Evolutionary conservation across 2,113 vertebrate genomes (phyloP).

Genomic region (Mastomys coucha): DNA sequence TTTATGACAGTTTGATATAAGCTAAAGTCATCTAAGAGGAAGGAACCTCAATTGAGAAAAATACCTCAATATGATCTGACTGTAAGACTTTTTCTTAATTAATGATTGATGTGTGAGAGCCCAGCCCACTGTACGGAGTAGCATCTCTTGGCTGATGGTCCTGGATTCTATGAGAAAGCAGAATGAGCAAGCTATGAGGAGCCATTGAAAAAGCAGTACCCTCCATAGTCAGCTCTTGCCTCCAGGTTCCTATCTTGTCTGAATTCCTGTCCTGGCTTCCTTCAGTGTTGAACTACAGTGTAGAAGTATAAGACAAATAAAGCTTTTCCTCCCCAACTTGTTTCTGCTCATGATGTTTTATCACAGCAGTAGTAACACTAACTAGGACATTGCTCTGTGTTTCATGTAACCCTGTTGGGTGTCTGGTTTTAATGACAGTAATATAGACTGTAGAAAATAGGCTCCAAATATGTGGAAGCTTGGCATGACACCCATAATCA

Average conservation of each 20-base stretch:
- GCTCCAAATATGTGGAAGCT: neutral
- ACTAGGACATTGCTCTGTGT: neutral
- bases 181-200: neutral
- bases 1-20: neutral
- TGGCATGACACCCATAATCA: neutral
- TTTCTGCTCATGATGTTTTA: neutral
- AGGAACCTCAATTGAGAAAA: neutral
- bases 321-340: too few relatives aligned
- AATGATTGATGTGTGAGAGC: neutral
- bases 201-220: neutral
- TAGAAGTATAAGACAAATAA: neutral
- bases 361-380: neutral
- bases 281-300: neutral
- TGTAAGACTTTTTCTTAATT: neutral
- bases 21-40: neutral
- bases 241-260: neutral
- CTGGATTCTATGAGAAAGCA: neutral
- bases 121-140: neutral
- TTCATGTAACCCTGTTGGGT: neutral
- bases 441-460: neutral
- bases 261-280: neutral
- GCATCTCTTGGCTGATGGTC: neutral
- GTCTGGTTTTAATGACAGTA: neutral
- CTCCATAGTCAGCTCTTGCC: neutral
- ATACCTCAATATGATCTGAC: neutral